Base-by-base conservation (phyloP, 2,888 invertebrate genomes). In the Agrilus cyanescens region DNA sequence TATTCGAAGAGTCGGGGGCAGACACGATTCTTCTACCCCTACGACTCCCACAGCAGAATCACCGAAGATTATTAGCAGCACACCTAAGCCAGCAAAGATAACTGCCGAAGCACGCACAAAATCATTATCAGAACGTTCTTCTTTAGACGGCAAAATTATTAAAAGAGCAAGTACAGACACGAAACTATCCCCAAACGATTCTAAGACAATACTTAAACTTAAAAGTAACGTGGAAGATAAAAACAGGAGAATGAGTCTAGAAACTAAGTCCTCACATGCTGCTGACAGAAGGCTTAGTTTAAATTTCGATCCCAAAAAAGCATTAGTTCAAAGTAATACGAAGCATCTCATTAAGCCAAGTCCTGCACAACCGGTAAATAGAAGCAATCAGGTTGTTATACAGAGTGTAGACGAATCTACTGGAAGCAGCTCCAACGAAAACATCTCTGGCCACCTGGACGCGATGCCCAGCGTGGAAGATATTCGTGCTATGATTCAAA, bases 1-100 rank as follows among this genome's bases (percentile, higher is more conserved):
- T 41, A 83, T 84, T 44, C 71, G 82, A 53, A 71, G 83, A 53
- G 80, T 83, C 12, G 61, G 55, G 35, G 20, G 36, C 44, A 50
- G 69, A 13, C 60, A 67, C 44, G 58, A 59, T 8, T 49, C 53
- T 15, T 50, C 57, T 12, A 48, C 60, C 12, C 49, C 50, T 13
- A 55, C 57, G 40, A 43, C 50, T 4, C 45, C 54, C 20, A 41
- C 32, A 15, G 42, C 47, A 20, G 52, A 53, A 37, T 49, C 48
- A 37, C 51, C 54, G 2, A 47, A 50, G 38, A 38, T 41, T 25
- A 15, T 42, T 5, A 36, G 35, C 8, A 37, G 38, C 20, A 15
- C 46, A 8, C 40, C 50, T 8, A 67, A 63, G 47, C 56, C 64
- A 7, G 60, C 57, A 2, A 71, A 63, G 55, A 63, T 65, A 40